Evolutionary conservation across 1,140 invertebrate species (phyloP).

Genomic region (Harpegnathos saltator): DNA sequence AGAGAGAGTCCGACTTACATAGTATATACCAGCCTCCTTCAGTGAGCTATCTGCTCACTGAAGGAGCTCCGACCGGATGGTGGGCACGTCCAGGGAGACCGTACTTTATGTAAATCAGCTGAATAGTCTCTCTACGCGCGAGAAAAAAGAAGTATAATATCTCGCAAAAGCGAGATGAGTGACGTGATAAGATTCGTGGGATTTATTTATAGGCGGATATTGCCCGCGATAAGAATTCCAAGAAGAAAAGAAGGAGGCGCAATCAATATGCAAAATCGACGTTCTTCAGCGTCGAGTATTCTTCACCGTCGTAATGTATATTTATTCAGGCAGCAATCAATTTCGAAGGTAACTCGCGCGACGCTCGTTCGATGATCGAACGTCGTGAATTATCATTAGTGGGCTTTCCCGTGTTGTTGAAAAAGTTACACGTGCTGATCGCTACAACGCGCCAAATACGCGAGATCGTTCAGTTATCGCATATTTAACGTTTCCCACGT

Average conservation of each 20-base stretch:
- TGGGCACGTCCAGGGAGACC: not conserved
- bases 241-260: too few relatives aligned
- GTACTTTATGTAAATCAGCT: constrained; percentile 21
- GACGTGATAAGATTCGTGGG: not conserved
- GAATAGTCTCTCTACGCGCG: not conserved
- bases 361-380: too few relatives aligned
- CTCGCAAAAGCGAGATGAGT: not conserved
- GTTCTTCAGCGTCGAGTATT: not conserved
- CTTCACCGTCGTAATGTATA: not conserved
- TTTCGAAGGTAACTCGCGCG: not conserved
- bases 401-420: not conserved
- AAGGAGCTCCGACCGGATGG: constrained; percentile 13
- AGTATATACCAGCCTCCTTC: not conserved
- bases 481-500: too few relatives aligned
- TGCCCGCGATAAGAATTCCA: not conserved
- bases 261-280: not conserved
- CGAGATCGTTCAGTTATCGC: not conserved
- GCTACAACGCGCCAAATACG: too few relatives aligned
- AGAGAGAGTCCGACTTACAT: not conserved
- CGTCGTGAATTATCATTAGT: not conserved
- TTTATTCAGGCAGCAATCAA: constrained; percentile 3
- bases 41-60: not conserved
- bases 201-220: not conserved
- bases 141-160: not conserved
- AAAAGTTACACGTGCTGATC: not conserved